Evolutionary conservation across 2,888 invertebrate species (phyloP), one percentile per base, ranked within the genome.

Genomic region (Pimpla rufipes): DNA sequence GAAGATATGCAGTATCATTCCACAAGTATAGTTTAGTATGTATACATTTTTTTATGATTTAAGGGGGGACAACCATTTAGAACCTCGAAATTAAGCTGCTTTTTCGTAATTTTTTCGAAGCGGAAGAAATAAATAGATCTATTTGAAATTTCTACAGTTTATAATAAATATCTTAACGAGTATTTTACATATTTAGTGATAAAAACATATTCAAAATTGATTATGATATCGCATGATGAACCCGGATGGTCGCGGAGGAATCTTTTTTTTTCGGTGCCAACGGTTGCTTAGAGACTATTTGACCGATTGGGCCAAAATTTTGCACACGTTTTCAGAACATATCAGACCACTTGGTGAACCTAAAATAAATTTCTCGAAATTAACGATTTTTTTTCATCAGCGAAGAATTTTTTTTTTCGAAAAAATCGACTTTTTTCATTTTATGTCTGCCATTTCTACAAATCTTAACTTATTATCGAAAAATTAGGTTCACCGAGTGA

Each of bases 221-320:
- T 42, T 42, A 42, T 42, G 66, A 66, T 66, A 45, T 62, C 35
- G 37, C 37, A 62, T 37, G 62, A 62, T 62, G 37, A 62, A 62
- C 37, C 62, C 62, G 37, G 45, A 66, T 66, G 45, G 21, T 66
- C 45, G 45, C 45, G 45, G 45, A 66, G 45, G 45, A 42, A 45
- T 66, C n/a, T 52, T 70, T 52, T 70, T 70, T 55, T 70, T 70
- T 55, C 52, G 55, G 70, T 70, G 70, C 55, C 64, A 75, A 75
- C 45, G 74, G 62, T 74, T 74, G 74, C 57, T 62, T 50, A 50
- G 50, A 74, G 64, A 74, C 62, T 74, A 74, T 64, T 47, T n/a
- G 35, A 74, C 62, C 64, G 47, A 62, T 62, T 45, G 50, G 50
- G 74, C 62, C n/a, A 74, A 62, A 74, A 70, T 70, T 70, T 70